Evolutionary conservation across 2,888 invertebrate species (phyloP), one percentile per base, ranked within the genome.

Genomic region (Scaptodrosophila latifasciaeformis): DNA sequence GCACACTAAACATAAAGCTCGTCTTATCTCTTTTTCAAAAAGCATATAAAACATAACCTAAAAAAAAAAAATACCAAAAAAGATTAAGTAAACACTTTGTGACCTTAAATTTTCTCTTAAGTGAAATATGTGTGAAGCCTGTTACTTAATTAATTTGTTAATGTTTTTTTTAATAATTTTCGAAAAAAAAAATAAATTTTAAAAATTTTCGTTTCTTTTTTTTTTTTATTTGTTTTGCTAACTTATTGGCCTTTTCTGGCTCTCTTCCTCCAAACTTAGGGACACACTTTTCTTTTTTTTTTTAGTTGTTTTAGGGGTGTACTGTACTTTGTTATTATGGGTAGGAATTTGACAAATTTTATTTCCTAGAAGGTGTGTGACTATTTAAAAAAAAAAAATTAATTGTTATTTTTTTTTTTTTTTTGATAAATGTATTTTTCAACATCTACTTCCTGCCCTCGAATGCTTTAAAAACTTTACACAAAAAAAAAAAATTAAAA

Each of bases 371-470:
- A n/a, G n/a, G n/a, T n/a, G n/a, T n/a, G n/a, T n/a, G n/a, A n/a
- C n/a, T n/a, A n/a, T n/a, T n/a, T n/a, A n/a, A 45, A 59, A 34
- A 18, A 17, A 35, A 15, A 52, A 45, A 45, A 5, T 18, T n/a
- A 31, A 47, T 55, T 42, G 19, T 46, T 67, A 51, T 56, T 74
- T 70, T 65, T 76, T 39, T 55, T 71, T 59, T 69, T 77, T 75
- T 76, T 80, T 80, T 76, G 59, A 80, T 80, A 77, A 57, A 67
- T 68, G 72, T 80, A 74, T 80, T 77, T 79, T 77, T 80, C 67
- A 70, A 80, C 81, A 80, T 74, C 74, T 74, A 77, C 74, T 74
- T 74, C 81, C 78, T 74, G 81, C 81, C 74, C 74, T 80, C 81
- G 61, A 74, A 80, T 80, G 78, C 74, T 80, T 74, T 74, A 74